Base-by-base conservation (phyloP, 2,797 vertebrate genomes). In the Fistularia commersonii region DNA sequence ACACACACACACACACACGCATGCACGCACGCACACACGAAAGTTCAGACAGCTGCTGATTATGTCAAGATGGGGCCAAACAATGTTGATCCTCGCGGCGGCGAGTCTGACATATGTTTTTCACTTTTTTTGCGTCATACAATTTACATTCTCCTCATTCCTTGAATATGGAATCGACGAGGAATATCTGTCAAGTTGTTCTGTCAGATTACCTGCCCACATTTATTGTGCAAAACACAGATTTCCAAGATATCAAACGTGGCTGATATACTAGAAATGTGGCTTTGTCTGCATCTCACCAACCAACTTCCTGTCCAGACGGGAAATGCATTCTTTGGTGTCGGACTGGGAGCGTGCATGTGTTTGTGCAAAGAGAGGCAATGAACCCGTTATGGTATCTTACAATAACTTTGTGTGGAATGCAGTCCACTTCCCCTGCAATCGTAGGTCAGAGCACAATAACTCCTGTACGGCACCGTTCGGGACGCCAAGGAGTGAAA, bases 221-320 rank as follows among this genome's bases (percentile, higher is more conserved):
- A 23, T 23, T 23, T 23, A 23, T 23, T 4, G 23, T 23, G 23
- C 23, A 23, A 23, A 23, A 23, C 2, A 23, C 23, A 23, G 23
- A 23, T 23, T 23, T 23, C 23, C 23, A 23, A 23, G 23, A 23
- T 23, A 44, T 3, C 1, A 15, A 43, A 40, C 10, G 14, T 37
- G 14, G 38, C 23, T 12, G 9, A 12, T 14, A 23, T n/a, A 47
- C 15, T 6, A 61, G 35, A 51, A 45, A 14, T 54, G 9, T 61
- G 7, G 64, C 9, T 58, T 37, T 45, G 23, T 32, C 23, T 36
- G 33, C 55, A 44, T 40, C 32, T 15, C 56, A 64, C 61, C 32
- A 41, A 62, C 60, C 51, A 66, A 75, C 80, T 86, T 89, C 79
- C 83, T 82, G 83, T 77, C 79, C 77, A 88, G 85, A 84, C 85